phyloP scores from a whole-genome alignment of 2,888 invertebrate species.

The Omphaloscelis lunosa region DNA sequence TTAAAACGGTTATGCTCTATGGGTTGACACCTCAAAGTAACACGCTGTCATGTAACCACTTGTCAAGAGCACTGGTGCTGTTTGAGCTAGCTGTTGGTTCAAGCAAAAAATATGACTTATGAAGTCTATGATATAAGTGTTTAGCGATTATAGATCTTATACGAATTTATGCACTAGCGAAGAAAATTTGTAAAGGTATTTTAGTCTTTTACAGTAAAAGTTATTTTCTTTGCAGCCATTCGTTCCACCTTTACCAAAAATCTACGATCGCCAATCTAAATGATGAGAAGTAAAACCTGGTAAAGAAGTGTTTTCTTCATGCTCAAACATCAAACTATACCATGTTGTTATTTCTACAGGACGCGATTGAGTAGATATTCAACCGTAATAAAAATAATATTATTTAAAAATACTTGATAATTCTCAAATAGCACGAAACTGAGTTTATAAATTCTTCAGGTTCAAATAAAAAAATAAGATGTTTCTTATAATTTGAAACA shows the following conservation, averaged over 20 bases:
- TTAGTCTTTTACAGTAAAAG: not conserved
- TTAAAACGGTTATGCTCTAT: not conserved
- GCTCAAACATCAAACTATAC: not conserved
- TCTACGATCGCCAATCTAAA: not conserved
- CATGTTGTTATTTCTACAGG: not conserved
- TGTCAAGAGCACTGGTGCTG: conserved; percentile 53
- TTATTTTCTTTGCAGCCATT: not conserved
- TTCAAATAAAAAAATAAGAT: too few relatives aligned
- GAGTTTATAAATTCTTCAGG: too few relatives aligned
- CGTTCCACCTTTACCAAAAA: not conserved
- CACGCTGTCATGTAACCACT: conserved; percentile 41
- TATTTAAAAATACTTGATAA: not conserved
- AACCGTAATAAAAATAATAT: not conserved
- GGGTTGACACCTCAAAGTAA: conserved; percentile 31
- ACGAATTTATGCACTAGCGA: not conserved
- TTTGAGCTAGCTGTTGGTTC: conserved; percentile 37
- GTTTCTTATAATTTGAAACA: too few relatives aligned
- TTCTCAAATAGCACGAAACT: not conserved
- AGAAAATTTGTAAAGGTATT: not conserved
- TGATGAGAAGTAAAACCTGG: not conserved
- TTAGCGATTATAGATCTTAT: not conserved
- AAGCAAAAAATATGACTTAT: conserved; percentile 51
- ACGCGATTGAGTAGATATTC: not conserved
- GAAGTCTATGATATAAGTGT: not conserved
- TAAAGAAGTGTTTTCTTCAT: not conserved